A percentile compares a stretch with the other conserved stretches of the same genome.
phyloP scores from a whole-genome alignment of 2,888 invertebrate species.

The Brassicogethes aeneus region DNA sequence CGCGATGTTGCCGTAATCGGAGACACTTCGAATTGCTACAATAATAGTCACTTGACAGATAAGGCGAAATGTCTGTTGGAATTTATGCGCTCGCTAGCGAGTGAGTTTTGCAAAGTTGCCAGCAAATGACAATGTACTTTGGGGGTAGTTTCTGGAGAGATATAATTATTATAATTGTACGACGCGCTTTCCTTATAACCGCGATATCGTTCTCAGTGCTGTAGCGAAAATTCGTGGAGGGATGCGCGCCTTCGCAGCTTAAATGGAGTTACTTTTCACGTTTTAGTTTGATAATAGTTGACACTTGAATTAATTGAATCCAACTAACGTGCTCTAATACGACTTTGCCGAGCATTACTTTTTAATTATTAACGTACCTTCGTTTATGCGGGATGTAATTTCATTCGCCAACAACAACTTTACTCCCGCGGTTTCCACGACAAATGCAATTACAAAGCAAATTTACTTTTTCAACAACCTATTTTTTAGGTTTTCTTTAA shows the following conservation, averaged over 20 bases:
- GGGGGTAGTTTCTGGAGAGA: constrained; percentile 1
- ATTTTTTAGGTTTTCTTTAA: too few relatives aligned
- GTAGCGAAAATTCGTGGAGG: not conserved
- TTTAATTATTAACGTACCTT: not conserved
- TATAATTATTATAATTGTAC: constrained; percentile 1
- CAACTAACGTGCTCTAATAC: not conserved
- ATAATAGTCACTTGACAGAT: constrained; percentile 12
- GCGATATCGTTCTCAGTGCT: not conserved
- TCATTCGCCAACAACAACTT: too few relatives aligned
- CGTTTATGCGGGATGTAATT: not conserved
- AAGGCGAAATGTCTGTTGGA: constrained; percentile 9
- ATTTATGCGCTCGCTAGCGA: constrained; percentile 11
- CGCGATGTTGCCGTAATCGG: constrained; percentile 5
- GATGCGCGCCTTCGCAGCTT: not conserved
- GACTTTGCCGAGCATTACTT: not conserved
- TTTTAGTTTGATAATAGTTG: constrained; percentile 1
- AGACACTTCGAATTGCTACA: constrained; percentile 5
- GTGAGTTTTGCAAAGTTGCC: not conserved
- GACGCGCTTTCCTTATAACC: not conserved
- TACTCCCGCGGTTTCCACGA: too few relatives aligned
- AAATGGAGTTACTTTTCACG: not conserved
- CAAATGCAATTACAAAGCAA: too few relatives aligned
- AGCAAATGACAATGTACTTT: not conserved
- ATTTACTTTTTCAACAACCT: too few relatives aligned
- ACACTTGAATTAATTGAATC: constrained; percentile 1